Conservation (phyloP, 2,888 invertebrate species). For the Platerodrilus igneus region DNA sequence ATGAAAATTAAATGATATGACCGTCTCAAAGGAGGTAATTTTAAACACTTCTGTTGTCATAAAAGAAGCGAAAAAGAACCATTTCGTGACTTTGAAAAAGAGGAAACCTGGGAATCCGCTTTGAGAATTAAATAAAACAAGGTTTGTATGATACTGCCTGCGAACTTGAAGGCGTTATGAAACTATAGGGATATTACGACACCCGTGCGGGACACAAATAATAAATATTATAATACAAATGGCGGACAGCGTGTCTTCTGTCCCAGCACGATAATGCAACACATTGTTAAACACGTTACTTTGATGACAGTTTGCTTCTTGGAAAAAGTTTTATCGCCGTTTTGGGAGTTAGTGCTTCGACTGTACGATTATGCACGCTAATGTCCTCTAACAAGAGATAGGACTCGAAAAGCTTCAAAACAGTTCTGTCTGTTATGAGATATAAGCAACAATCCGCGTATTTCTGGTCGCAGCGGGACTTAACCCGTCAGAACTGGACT, state of each 20-base stretch:
- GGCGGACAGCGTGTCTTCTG: constrained; percentile 35
- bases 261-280: constrained; percentile 45
- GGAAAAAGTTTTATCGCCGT: constrained; percentile 47
- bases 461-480: constrained; percentile 36
- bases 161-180: constrained; percentile 41
- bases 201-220: constrained; percentile 47
- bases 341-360: constrained; percentile 36
- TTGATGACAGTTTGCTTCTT: constrained; percentile 47
- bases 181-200: constrained; percentile 40
- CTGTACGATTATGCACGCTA: constrained; percentile 29
- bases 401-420: constrained; percentile 18
- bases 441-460: constrained; percentile 27
- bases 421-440: constrained; percentile 27
- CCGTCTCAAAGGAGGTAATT: constrained; percentile 46
- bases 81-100: constrained; percentile 46
- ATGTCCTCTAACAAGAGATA: constrained; percentile 20
- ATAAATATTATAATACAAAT: constrained; percentile 50
- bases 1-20: constrained; percentile 49
- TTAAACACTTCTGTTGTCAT: constrained; percentile 49
- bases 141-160: constrained; percentile 43
- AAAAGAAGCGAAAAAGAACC: constrained; percentile 47
- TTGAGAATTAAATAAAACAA: constrained; percentile 47
- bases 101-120: constrained; percentile 44
- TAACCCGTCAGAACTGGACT: constrained; percentile 47
- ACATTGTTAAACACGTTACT: constrained; percentile 47